phyloP scores from a whole-genome alignment of 2,113 vertebrate species.

The Cettia cetti region DNA sequence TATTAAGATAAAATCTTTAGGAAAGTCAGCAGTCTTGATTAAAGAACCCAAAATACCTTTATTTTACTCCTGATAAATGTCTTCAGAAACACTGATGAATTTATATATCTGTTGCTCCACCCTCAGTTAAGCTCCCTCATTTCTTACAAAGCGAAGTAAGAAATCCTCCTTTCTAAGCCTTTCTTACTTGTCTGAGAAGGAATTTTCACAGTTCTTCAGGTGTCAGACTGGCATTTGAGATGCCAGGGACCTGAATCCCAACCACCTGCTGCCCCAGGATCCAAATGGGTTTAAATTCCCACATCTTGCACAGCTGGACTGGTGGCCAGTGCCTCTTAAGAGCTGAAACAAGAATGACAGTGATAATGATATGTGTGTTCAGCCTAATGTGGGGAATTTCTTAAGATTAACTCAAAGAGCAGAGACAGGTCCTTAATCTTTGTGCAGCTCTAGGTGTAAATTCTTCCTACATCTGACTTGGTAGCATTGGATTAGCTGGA shows the following conservation, averaged over 20 bases:
- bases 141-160: neutral
- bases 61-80: neutral
- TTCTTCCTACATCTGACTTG: neutral
- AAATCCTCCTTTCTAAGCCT: neutral
- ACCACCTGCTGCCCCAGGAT: neutral
- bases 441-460: neutral
- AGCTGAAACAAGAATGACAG: neutral
- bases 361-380: neutral
- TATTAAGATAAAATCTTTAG: neutral
- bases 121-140: neutral
- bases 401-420: neutral
- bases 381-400: neutral
- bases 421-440: neutral
- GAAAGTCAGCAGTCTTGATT: neutral
- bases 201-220: neutral
- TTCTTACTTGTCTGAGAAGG: neutral
- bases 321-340: neutral
- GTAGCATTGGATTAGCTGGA: neutral
- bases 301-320: neutral
- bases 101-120: neutral
- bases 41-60: neutral
- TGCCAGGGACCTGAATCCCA: neutral
- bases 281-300: neutral
- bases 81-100: neutral
- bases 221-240: neutral